Evolutionary conservation across 2,888 invertebrate species (phyloP), one percentile per base, ranked within the genome.

Genomic region (Nemurella pictetii): DNA sequence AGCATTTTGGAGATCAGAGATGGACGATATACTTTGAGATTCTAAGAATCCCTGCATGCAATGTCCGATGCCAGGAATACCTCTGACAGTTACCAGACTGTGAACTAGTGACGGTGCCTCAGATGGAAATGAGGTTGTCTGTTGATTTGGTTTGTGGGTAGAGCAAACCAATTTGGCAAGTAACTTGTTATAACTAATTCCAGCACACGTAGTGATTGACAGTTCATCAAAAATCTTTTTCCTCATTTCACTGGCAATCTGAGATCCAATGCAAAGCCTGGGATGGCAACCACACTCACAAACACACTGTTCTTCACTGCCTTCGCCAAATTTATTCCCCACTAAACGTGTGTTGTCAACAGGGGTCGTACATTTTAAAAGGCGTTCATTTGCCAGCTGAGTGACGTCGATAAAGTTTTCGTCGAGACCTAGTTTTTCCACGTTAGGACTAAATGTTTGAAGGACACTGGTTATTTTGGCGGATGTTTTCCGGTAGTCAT

Each of bases 351-450:
- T 30, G 7, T 5, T 15, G 4, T 83, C 72, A 25, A 75, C 30
- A 91, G 86, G 29, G 85, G 86, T 28, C 75, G 75, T 73, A 28
- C 80, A 73, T 36, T 35, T 77, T 20, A 55, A 55, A 7, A 86
- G 15, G 75, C 84, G 85, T 73, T 84, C 85, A 30, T 85, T 30
- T 7, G 95, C 93, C 88, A 95, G 89, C 85, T 93, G 92, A 87
- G 95, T 94, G 87, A 96, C 94, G 91, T 97, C 97, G 88, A 97
- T 91, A 90, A 92, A 97, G 89, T 96, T 96, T 89, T 97, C 97
- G 90, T 97, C 97, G 89, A 97, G 93, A 20, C 97, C 96, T 84
- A 97, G 91, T 88, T 96, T 94, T 90, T 97, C 97, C 0, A 96
- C 95, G 82, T 93, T 90, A 83, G 93, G 92, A 85, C 95, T 95